These are phyloP conservation scores for Azorinus chamasolen DNA, from an alignment of 2,888 invertebrate genomes.

Conservation along the genomic window DNA sequence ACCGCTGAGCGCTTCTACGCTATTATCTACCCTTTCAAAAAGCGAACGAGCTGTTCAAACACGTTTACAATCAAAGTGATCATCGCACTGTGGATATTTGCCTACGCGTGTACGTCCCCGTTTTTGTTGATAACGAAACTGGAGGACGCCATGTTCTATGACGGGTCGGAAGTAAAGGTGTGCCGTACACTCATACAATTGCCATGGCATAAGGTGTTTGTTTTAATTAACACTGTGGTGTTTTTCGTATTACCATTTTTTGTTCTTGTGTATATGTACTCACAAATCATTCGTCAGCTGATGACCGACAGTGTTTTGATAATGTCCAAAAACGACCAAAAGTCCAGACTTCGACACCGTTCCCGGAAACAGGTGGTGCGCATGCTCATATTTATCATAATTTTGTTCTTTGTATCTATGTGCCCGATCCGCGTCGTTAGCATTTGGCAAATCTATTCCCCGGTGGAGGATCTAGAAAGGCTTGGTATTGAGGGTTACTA, in stretches of 20 bases:
- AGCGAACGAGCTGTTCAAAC: constrained; percentile 87
- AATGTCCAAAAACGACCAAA: constrained; percentile 31
- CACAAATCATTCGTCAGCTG: constrained; percentile 82
- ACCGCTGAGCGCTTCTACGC: constrained; percentile 96
- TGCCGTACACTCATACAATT: constrained; percentile 94
- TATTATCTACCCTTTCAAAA: constrained; percentile 94
- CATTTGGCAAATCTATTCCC: constrained; percentile 94
- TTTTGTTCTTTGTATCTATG: constrained; percentile 96
- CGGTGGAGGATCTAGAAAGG: constrained; percentile 89
- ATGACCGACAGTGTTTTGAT: constrained; percentile 41
- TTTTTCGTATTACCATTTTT: constrained; percentile 95
- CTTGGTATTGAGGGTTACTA: constrained; percentile 94
- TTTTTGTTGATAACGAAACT: constrained; percentile 93
- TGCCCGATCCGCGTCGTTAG: constrained; percentile 95
- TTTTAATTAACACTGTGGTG: constrained; percentile 92
- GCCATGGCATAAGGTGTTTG: constrained; percentile 93
- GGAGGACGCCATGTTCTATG: constrained; percentile 91
- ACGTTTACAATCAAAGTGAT: constrained; percentile 83
- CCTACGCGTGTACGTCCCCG: constrained; percentile 88
- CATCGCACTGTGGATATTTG: constrained; percentile 84
- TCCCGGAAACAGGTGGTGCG: constrained; percentile 77
- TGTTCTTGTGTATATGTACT: constrained; percentile 93
- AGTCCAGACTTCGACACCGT: constrained; percentile 27
- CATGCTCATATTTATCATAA: constrained; percentile 80
- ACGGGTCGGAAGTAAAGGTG: constrained; percentile 91